These are phyloP conservation scores for Bombylius discolor DNA, from an alignment of 2,888 invertebrate species.

Conservation along the genomic window DNA sequence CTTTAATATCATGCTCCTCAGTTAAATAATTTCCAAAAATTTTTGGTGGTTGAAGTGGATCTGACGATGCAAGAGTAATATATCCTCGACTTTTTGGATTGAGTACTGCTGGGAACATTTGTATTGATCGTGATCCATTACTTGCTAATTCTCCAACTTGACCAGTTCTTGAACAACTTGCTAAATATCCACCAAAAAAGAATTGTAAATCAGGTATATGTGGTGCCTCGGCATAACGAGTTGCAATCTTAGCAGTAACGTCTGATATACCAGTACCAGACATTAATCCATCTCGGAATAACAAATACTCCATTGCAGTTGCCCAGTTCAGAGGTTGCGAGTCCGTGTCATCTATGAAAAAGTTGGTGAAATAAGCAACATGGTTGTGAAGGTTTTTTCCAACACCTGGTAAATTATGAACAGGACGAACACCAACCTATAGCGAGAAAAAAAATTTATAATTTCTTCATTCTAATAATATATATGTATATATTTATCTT, in stretches of 20 bases:
- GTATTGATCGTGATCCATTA: conserved; percentile 53
- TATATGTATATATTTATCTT: no score
- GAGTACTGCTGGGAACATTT: conserved; percentile 67
- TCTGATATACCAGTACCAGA: conserved; percentile 80
- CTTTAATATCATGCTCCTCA: conserved; percentile 54
- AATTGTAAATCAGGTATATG: conserved; percentile 74
- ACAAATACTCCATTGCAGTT: conserved; percentile 78
- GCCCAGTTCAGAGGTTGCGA: conserved; percentile 79
- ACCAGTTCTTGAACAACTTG: conserved; percentile 73
- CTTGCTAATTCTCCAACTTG: conserved; percentile 68
- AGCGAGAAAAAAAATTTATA: not conserved
- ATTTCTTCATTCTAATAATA: not conserved
- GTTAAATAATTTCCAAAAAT: conserved; percentile 66
- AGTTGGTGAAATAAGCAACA: conserved; percentile 66
- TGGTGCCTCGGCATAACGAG: conserved; percentile 60
- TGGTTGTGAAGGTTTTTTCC: conserved; percentile 78
- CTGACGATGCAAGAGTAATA: conserved; percentile 54
- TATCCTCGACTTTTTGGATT: conserved; percentile 78
- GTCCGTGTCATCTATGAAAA: conserved; percentile 71
- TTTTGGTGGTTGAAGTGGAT: conserved; percentile 70
- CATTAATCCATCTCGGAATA: conserved; percentile 75
- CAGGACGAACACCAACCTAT: conserved; percentile 47
- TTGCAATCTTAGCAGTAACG: conserved; percentile 70
- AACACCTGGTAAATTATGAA: conserved; percentile 66
- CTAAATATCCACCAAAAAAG: conserved; percentile 77